phyloP scores from a whole-genome alignment of 1,140 invertebrate species.

The Catajapyx aquilonaris region DNA sequence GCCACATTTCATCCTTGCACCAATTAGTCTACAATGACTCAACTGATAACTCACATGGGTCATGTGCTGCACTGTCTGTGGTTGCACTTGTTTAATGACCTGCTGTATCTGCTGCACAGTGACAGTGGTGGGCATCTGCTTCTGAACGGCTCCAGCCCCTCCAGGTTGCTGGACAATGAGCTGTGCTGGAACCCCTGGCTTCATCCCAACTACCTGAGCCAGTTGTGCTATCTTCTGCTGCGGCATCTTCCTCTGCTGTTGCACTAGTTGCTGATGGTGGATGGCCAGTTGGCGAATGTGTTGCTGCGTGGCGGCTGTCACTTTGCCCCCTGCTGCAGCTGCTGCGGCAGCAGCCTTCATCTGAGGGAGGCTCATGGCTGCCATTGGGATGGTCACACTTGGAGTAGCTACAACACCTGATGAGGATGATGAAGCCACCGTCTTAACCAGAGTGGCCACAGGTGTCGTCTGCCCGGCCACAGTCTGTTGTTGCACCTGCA shows the following conservation, averaged over 20 bases:
- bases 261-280: slow-evolving; percentile 38
- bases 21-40: no score
- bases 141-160: no score
- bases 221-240: slow-evolving; percentile 35
- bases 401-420: slow-evolving; percentile 18
- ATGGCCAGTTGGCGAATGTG: slow-evolving; percentile 44
- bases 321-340: slow-evolving; percentile 23
- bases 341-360: slow-evolving; percentile 21
- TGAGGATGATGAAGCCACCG: slow-evolving; percentile 25
- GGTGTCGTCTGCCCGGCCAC: slow-evolving; percentile 19
- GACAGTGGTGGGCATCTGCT: slow-evolving; percentile 36
- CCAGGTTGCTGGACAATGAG: slow-evolving; percentile 41
- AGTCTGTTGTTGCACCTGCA: slow-evolving; percentile 25
- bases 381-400: slow-evolving; percentile 22
- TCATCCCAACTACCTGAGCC: slow-evolving; percentile 33
- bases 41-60: slow-evolving; percentile 22
- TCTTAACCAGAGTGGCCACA: slow-evolving; percentile 35
- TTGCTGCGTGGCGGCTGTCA: slow-evolving; percentile 31
- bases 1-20: no score
- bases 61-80: slow-evolving; percentile 26
- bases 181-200: slow-evolving; percentile 28
- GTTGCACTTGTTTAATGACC: slow-evolving; percentile 40
- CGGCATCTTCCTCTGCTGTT: slow-evolving; percentile 32
- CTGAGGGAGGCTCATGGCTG: slow-evolving; percentile 21
- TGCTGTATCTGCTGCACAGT: slow-evolving; percentile 58